A percentile compares a stretch with the other conserved stretches of the same genome.
These are phyloP conservation scores for Phoxinus dragarum DNA, from an alignment of 2,797 vertebrate genomes.

Conservation along the genomic window DNA sequence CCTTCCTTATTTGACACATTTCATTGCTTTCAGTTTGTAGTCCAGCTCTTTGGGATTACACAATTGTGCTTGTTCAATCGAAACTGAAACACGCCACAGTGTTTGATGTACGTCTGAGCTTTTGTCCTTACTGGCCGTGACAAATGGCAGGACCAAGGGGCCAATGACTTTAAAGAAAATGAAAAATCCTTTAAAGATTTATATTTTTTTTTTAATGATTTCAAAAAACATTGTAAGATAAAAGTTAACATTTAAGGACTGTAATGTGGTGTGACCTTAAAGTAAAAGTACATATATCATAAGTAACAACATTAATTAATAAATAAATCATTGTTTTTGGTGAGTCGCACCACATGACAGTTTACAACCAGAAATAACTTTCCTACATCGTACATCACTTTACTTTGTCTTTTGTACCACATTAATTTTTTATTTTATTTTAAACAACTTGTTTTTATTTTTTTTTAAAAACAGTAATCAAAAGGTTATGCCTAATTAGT, in stretches of 20 bases:
- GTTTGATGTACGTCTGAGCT: neutral
- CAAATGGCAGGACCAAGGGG: neutral
- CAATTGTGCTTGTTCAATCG: neutral
- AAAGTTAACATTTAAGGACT: neutral
- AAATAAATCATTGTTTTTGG: neutral
- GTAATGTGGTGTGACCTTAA: neutral
- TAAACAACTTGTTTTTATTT: no score
- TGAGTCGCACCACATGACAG: neutral
- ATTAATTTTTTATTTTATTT: no score
- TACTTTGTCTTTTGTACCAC: neutral
- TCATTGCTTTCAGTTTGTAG: neutral
- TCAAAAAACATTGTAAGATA: neutral
- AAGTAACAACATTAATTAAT: neutral
- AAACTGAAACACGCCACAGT: neutral
- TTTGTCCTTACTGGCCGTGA: neutral
- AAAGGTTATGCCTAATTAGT: neutral
- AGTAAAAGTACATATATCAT: no score
- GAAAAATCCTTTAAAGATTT: neutral
- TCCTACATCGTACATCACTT: neutral
- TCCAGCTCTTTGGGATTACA: neutral
- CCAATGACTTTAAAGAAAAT: neutral
- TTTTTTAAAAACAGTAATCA: no score
- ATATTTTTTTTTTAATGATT: neutral
- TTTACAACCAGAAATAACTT: neutral
- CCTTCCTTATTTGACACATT: neutral